These are phyloP conservation scores for Sapajus apella DNA, from an alignment of 2,113 vertebrate species.

Conservation along the genomic window DNA sequence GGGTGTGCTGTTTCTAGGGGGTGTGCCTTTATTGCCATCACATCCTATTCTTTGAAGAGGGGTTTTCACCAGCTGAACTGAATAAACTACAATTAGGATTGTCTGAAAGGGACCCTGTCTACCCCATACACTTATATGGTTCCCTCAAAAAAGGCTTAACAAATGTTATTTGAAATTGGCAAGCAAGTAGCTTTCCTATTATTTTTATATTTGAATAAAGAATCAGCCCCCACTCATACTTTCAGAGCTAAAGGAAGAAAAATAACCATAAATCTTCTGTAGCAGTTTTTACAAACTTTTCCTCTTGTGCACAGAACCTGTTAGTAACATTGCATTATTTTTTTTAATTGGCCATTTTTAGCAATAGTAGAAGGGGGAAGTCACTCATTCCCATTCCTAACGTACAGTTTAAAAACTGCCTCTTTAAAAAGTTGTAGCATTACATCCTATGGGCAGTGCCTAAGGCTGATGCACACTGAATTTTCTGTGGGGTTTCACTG, in stretches of 20 bases:
- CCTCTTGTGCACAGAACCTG: not conserved
- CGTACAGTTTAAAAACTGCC: conserved; percentile 65
- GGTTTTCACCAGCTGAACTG: not conserved
- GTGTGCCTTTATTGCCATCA: no score
- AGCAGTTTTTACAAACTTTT: not conserved
- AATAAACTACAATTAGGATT: not conserved
- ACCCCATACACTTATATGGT: no score
- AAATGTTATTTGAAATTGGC: not conserved
- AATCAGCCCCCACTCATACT: not conserved
- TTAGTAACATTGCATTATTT: not conserved
- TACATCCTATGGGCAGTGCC: conserved; percentile 73
- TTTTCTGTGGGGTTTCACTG: conserved; percentile 63
- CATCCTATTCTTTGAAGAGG: not conserved
- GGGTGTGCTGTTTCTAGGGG: not conserved
- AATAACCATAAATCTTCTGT: not conserved
- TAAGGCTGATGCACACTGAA: conserved; percentile 66
- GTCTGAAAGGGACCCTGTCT: not conserved
- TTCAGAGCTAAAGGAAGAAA: not conserved
- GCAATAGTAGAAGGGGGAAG: not conserved
- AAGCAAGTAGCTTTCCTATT: not conserved
- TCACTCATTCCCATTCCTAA: not conserved
- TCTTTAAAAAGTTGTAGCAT: conserved; percentile 65
- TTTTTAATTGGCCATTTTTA: conserved; percentile 64
- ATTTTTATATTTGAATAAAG: not conserved
- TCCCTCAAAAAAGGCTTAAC: not conserved